Percentiles rank a stretch among this genome's conserved stretches.
Conservation (phyloP, 2,888 invertebrate genomes). For the Chorisops tibialis region DNA sequence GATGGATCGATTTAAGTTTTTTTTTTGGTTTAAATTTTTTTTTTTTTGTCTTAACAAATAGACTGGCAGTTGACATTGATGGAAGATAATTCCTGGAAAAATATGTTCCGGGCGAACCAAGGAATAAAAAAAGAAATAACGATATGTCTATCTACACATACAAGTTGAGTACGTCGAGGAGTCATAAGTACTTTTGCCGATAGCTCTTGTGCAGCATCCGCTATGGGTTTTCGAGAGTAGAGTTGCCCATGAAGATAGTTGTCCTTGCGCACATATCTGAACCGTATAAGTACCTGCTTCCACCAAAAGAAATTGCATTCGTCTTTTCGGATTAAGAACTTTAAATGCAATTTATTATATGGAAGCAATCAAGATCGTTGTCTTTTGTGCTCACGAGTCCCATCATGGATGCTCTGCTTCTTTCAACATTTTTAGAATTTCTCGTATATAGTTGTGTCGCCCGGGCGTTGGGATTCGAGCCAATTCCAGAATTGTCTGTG, state of each 20-base stretch:
- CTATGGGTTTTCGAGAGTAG: too few species aligned
- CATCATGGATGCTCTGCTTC: not conserved
- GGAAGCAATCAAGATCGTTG: slow-evolving; percentile 27
- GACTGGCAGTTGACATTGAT: slow-evolving; percentile 28
- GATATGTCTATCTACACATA: too few species aligned
- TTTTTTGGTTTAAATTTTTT: slow-evolving; percentile 23
- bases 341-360: slow-evolving; percentile 35
- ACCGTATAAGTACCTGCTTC: slow-evolving; percentile 29
- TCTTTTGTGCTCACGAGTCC: slow-evolving; percentile 13
- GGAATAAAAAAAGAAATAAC: too few species aligned
- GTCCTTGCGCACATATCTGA: not conserved
- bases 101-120: not conserved
- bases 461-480: too few species aligned
- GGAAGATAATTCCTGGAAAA: slow-evolving; percentile 23
- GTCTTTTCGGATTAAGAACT: slow-evolving; percentile 33
- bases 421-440: too few species aligned
- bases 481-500: too few species aligned
- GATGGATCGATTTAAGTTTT: slow-evolving; percentile 27
- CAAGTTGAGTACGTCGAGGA: too few species aligned
- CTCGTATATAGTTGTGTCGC: too few species aligned
- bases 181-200: too few species aligned
- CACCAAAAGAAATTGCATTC: slow-evolving; percentile 29
- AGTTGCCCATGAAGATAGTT: not conserved
- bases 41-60: slow-evolving; percentile 8
- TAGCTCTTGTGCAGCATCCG: too few species aligned